Evolutionary conservation across 2,888 invertebrate species (phyloP), one percentile per base, ranked within the genome.

Genomic region (Deilephila porcellus): DNA sequence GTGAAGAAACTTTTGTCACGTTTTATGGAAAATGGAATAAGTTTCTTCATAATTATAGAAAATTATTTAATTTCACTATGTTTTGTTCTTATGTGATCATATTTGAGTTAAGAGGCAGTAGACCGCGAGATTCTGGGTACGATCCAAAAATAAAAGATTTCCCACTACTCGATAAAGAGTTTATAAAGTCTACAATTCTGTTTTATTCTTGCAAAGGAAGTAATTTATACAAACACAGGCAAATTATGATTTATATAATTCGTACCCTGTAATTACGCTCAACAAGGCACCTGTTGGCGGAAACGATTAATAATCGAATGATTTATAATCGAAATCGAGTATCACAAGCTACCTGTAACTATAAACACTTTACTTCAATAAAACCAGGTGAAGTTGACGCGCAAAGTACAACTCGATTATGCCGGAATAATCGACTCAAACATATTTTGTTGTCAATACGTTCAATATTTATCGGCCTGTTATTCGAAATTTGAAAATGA

Each of bases 401-500:
- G 67, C 29, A 25, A 45, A 11, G 19, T 25, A 17, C 52, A 5
- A 67, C 11, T 67, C 67, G 67, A 67, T 67, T 67, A 67, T 67
- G 11, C 67, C 25, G 25, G 52, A 56, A 25, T 67, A 67, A 67
- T 67, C 52, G 52, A 52, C 52, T 67, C 17, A 52, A 64, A 64
- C 64, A 64, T 64, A 64, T 64, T 64, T 64, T 64, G 37, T 64
- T 64, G 64, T 64, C 45, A 64, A 64, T 37, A 64, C 11, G 64
- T 64, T 64, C 20, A 45, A n/a, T 45, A 45, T 37, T 64, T 64
- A 64, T 64, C 64, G 64, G 14, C 37, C 45, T 64, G n/a, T 64
- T 20, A 45, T 64, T 64, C 45, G 45, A 45, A 45, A 37, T 45
- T 45, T 64, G n/a, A 64, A 56, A 64, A 64, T 64, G 37, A 64